These are phyloP conservation scores for Plagiodera versicolora DNA, from an alignment of 2,888 invertebrate genomes.

Conservation along the genomic window DNA sequence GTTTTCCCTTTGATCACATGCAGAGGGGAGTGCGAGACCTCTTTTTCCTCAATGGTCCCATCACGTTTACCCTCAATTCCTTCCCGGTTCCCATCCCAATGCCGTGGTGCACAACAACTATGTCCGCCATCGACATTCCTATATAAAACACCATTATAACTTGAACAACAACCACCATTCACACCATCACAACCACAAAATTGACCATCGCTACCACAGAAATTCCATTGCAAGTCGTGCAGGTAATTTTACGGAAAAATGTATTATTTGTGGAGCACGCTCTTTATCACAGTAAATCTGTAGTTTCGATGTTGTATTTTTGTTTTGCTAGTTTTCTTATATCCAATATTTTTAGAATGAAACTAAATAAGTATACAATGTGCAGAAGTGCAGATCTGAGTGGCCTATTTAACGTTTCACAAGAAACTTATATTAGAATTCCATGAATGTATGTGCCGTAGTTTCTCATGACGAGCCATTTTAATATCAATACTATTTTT, in stretches of 20 bases:
- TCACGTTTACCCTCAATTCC: conserved; percentile 92
- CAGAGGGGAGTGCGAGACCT: conserved; percentile 70
- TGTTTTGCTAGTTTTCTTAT: not conserved
- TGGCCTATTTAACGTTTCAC: no score
- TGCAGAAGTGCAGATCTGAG: no score
- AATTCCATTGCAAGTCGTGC: conserved; percentile 62
- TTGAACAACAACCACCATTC: conserved; percentile 65
- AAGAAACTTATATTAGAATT: no score
- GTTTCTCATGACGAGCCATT: no score
- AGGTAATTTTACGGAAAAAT: conserved; percentile 54
- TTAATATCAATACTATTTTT: no score
- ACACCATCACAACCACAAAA: conserved; percentile 62
- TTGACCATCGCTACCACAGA: conserved; percentile 64
- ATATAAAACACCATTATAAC: conserved; percentile 60
- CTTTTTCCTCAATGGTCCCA: conserved; percentile 94
- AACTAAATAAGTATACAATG: no score
- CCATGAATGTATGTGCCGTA: no score
- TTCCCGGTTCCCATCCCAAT: conserved; percentile 86
- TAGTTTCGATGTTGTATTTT: conserved; percentile 8
- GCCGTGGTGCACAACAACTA: conserved; percentile 60
- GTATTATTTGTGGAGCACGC: conserved; percentile 19
- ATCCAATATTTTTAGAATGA: not conserved
- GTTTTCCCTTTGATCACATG: conserved; percentile 37
- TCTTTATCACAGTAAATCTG: conserved; percentile 13
- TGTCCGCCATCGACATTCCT: conserved; percentile 53